These are phyloP conservation scores for Trachelus tabidus DNA, from an alignment of 2,888 invertebrate species.

Conservation along the genomic window DNA sequence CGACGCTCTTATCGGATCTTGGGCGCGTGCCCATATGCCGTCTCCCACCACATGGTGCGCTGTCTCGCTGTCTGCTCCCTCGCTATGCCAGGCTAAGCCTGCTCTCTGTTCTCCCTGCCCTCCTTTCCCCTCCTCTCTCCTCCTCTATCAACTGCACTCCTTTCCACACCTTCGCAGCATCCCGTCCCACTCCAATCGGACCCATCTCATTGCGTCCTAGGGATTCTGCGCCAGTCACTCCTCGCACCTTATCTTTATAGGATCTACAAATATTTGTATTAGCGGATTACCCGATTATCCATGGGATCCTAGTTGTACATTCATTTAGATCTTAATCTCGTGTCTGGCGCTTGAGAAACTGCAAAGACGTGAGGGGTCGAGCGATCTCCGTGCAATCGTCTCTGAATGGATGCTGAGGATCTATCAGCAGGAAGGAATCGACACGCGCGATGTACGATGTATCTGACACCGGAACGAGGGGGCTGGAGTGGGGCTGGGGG, in stretches of 20 bases:
- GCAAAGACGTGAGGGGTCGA: not conserved
- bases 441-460: slow-evolving; percentile 16
- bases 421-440: slow-evolving; percentile 33
- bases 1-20: slow-evolving; percentile 56
- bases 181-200: not conserved
- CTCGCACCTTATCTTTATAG: slow-evolving; percentile 25
- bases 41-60: slow-evolving; percentile 32
- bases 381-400: not conserved
- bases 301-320: slow-evolving; percentile 50
- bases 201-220: not conserved
- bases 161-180: slow-evolving; percentile 12
- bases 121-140: not conserved
- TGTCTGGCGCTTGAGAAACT: not conserved
- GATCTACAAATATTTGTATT: slow-evolving; percentile 51
- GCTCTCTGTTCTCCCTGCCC: not conserved
- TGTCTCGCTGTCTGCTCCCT: not conserved
- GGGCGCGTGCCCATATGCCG: slow-evolving; percentile 60
- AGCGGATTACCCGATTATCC: slow-evolving; percentile 45
- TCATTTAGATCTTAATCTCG: slow-evolving; percentile 7
- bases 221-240: not conserved
- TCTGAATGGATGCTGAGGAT: not conserved
- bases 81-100: not conserved
- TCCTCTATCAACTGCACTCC: not conserved
- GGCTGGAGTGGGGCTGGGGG: not conserved
- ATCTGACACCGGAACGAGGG: slow-evolving; percentile 16